Base-by-base conservation (phyloP, 2,888 invertebrate species). In the Cephus sareptanus region DNA sequence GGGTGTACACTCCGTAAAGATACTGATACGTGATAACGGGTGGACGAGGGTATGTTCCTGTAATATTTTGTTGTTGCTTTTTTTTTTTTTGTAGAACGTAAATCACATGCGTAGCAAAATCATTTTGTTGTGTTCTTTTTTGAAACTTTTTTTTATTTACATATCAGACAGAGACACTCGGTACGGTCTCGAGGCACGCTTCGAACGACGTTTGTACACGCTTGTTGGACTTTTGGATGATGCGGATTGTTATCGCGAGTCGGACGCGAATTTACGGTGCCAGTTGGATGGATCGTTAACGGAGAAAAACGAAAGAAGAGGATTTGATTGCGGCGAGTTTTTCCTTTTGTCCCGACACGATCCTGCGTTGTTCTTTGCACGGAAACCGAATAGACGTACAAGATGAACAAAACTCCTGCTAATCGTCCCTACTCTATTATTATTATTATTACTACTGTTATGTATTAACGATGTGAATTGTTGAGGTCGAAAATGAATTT, bases 391-490 rank as follows among this genome's bases (percentile, higher is more conserved):
- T 9, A 56, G 56, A 56, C 56, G 56, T 56, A 56, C 23, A 56
- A 56, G 23, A 23, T 2, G 23, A 56, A 56, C 23, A 23, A 56
- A 23, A 23, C 56, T 56, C 23, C 40, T 23, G 56, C 56, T 56
- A 23, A 56, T 56, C 9, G 56, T 56, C 70, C 34, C 40, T 34
- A 35, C 71, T 31, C 23, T 37, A 40, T 40, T 40, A 40, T 9
- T 56, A 56, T 56, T 56, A 56, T 56, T 56, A 56, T 56, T 78
- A 73, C 71, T 78, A 79, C 74, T 69, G 70, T 79, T 56, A 56
- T 23, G 56, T 23, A 56, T 56, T 56, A 56, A 23, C 23, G 23
- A 56, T 56, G 56, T 56, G 23, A 56, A 56, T 23, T 56, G 56
- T 56, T 56, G 56, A 56, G 23, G 23, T 56, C 56, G 56, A 9